Conservation (phyloP, 2,797 vertebrate genomes). For the Craterocephalus amniculus region DNA sequence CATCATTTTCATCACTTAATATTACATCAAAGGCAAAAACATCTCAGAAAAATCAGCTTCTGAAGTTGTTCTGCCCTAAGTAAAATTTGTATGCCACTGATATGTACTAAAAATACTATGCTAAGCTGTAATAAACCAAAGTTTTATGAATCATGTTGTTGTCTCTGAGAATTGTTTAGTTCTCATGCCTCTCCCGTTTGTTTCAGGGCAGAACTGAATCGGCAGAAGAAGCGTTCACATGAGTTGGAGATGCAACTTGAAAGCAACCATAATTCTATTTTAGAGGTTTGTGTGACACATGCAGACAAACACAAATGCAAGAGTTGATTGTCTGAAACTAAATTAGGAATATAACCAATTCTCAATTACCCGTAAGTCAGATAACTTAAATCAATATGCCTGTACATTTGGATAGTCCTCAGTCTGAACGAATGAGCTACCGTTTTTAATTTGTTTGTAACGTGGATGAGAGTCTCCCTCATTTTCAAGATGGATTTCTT, state of each 20-base stretch:
- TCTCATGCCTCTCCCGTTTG: slow-evolving; percentile 9
- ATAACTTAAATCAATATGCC: not conserved
- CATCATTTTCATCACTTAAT: slow-evolving; percentile 28
- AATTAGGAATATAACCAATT: not conserved
- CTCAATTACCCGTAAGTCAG: not conserved
- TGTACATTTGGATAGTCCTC: not conserved
- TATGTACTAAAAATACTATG: slow-evolving; percentile 23
- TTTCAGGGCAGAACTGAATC: slow-evolving; percentile 88
- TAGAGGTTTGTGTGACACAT: slow-evolving; percentile 82
- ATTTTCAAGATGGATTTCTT: too few species aligned
- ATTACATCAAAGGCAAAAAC: slow-evolving; percentile 28
- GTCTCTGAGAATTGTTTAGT: not conserved
- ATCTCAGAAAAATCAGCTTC: slow-evolving; percentile 34
- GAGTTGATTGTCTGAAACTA: not conserved
- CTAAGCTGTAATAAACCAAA: slow-evolving; percentile 25
- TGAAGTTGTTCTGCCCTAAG: slow-evolving; percentile 37
- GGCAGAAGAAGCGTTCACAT: slow-evolving; percentile 88
- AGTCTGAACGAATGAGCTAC: not conserved
- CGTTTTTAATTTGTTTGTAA: not conserved
- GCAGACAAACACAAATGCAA: not conserved
- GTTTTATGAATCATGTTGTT: slow-evolving; percentile 10
- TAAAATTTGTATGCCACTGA: not conserved
- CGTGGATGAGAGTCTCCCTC: too few species aligned
- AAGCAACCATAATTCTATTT: slow-evolving; percentile 82
- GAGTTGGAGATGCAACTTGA: slow-evolving; percentile 89